Evolutionary conservation across 2,888 invertebrate genomes (phyloP), one percentile per base, ranked within the genome.

Genomic region (Agrochola macilenta): DNA sequence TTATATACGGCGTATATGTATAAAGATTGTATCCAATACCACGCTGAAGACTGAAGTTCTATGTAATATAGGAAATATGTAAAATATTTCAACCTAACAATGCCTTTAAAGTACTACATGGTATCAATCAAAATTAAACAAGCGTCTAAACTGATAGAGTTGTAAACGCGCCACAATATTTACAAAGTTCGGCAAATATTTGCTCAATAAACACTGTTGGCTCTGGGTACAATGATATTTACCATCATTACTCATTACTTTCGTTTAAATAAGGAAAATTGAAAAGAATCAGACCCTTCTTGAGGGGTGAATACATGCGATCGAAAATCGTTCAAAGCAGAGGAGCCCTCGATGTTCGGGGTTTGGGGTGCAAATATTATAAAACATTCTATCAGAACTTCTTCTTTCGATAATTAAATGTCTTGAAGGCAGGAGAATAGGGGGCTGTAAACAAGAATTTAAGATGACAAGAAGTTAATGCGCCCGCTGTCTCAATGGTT

Each of bases 291-390:
- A 76, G 83, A 86, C 86, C 89, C 74, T 84, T 79, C 79, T 83
- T 83, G 83, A 87, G 83, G 89, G 89, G 87, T 84, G 91, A 89
- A 89, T 85, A 80, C 86, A 85, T 82, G 78, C 89, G 90, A 92
- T 92, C 90, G 91, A 90, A 91, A 92, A 91, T 88, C 90, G 89
- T 89, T 92, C 89, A 91, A 91, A 92, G 91, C 85, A 87, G 89
- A 84, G 86, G 78, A 84, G 81, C 89, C 91, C 90, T 72, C 87
- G 84, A 81, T 79, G 79, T 89, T 90, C 84, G 52, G 69, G 17
- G 78, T 35, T 64, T 79, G 88, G 91, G 89, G 89, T 84, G 89
- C 84, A 88, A 91, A 89, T 88, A 91, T 91, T 90, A 89, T 85
- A 90, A 89, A 87, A 89, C 71, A 89, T 87, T 87, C 85, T 81